Evolutionary conservation across 64 coral and sea anemone species (phyloP).

Genomic region (Stylophora pistillata): DNA sequence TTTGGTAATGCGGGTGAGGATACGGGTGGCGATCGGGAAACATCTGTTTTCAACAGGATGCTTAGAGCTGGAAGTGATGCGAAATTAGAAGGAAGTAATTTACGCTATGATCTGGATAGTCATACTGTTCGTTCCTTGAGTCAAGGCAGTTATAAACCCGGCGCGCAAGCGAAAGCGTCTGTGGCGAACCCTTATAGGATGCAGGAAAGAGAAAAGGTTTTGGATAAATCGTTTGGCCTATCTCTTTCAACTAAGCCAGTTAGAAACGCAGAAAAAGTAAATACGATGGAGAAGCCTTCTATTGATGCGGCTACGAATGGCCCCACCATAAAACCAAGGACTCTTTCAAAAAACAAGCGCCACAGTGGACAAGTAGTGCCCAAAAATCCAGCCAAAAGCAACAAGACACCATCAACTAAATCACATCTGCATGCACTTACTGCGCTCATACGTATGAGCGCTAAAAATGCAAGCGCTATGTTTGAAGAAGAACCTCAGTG

Average conservation of each 20-base stretch:
- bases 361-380: background rate
- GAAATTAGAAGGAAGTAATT: background rate
- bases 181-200: background rate
- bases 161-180: background rate
- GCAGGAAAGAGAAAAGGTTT: background rate
- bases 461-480: slow-evolving; percentile 54
- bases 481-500: background rate
- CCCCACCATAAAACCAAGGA: background rate
- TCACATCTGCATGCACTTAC: slow-evolving; percentile 29
- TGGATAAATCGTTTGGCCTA: background rate
- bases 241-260: background rate
- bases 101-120: background rate
- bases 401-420: slow-evolving; percentile 3
- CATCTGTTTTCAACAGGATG: background rate
- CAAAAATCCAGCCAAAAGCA: background rate
- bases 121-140: background rate
- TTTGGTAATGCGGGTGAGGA: slow-evolving; percentile 17
- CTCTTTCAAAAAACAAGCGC: slow-evolving; percentile 16
- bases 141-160: background rate
- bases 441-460: slow-evolving; percentile 30
- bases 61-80: background rate
- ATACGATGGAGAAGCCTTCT: background rate
- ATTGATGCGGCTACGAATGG: background rate
- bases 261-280: background rate
- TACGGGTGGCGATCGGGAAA: background rate